Conservation (phyloP, 1,140 invertebrate genomes). For the Drosophila insularis region DNA sequence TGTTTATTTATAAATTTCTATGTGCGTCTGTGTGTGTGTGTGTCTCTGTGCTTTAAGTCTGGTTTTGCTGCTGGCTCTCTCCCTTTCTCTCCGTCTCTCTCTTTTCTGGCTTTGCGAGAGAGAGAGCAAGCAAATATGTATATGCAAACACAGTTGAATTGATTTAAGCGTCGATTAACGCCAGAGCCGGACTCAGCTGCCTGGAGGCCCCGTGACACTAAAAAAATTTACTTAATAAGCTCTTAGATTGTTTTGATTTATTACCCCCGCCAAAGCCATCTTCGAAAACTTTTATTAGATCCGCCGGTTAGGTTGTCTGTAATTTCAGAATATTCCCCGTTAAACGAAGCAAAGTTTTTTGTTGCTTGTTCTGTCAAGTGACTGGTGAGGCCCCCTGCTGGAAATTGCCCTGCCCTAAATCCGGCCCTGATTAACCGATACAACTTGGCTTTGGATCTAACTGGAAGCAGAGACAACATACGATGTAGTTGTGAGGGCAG, state of each 20-base stretch:
- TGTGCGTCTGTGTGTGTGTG: slow-evolving; percentile 16
- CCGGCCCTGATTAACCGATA: slow-evolving; percentile 58
- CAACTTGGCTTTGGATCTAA: slow-evolving; percentile 22
- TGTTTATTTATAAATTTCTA: slow-evolving; percentile 66
- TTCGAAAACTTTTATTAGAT: too few relatives aligned
- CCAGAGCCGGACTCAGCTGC: too few relatives aligned
- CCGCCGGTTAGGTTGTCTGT: too few relatives aligned
- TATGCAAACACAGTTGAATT: slow-evolving; percentile 77
- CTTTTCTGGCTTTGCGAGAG: background rate
- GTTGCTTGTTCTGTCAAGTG: too few relatives aligned
- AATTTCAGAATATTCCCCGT: too few relatives aligned
- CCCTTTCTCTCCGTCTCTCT: background rate
- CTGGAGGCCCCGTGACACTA: too few relatives aligned
- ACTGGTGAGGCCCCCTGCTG: too few relatives aligned
- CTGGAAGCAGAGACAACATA: slow-evolving; percentile 56
- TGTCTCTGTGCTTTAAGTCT: slow-evolving; percentile 55
- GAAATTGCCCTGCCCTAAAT: too few relatives aligned
- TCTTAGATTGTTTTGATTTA: too few relatives aligned
- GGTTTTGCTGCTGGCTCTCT: slow-evolving; percentile 34
- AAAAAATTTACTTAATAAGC: too few relatives aligned
- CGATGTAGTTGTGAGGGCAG: slow-evolving; percentile 45
- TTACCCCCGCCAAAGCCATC: too few relatives aligned
- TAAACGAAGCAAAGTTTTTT: too few relatives aligned
- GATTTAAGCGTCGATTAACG: slow-evolving; percentile 75
- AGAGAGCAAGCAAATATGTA: slow-evolving; percentile 20